Percentiles rank a stretch among this genome's conserved stretches.
Conservation (phyloP, 2,888 invertebrate genomes). For the Tetragonula carbonaria region DNA sequence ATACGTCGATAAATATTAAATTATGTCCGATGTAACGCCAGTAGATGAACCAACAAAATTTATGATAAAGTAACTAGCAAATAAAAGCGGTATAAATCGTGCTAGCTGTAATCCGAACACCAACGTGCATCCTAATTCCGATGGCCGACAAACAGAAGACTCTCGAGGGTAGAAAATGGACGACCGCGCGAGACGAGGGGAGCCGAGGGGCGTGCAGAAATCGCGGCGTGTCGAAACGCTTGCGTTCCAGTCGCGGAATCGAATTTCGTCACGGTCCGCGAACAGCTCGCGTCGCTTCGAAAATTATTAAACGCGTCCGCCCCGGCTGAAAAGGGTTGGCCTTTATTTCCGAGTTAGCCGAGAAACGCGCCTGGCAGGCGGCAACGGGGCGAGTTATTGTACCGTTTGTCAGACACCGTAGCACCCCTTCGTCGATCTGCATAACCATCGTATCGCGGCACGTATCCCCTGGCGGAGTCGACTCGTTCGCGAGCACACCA, state of each 20-base stretch:
- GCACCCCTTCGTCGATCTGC: constrained; percentile 78
- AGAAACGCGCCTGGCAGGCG: constrained; percentile 46
- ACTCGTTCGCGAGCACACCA: neutral
- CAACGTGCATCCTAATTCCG: too few relatives aligned
- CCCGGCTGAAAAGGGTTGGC: constrained; percentile 71
- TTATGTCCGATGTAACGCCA: too few relatives aligned
- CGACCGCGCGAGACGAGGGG: neutral
- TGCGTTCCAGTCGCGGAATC: constrained; percentile 6
- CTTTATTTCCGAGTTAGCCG: constrained; percentile 75
- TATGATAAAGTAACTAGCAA: neutral
- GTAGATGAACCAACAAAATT: too few relatives aligned
- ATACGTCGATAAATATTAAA: too few relatives aligned
- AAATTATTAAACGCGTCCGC: constrained; percentile 51
- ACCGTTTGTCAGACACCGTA: constrained; percentile 74
- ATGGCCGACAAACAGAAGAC: neutral
- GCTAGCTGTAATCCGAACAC: too few relatives aligned
- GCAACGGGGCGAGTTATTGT: constrained; percentile 70
- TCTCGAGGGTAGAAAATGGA: neutral
- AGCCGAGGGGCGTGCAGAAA: neutral
- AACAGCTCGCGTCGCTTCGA: constrained; percentile 22
- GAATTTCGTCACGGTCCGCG: constrained; percentile 59
- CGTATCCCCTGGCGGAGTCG: constrained; percentile 62
- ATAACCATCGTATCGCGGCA: constrained; percentile 72
- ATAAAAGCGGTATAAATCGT: neutral
- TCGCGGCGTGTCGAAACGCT: constrained; percentile 28